A percentile compares a stretch with the other conserved stretches of the same genome.
These are phyloP conservation scores for Sitobion miscanthi DNA, from an alignment of 1,140 invertebrate species.

Conservation along the genomic window DNA sequence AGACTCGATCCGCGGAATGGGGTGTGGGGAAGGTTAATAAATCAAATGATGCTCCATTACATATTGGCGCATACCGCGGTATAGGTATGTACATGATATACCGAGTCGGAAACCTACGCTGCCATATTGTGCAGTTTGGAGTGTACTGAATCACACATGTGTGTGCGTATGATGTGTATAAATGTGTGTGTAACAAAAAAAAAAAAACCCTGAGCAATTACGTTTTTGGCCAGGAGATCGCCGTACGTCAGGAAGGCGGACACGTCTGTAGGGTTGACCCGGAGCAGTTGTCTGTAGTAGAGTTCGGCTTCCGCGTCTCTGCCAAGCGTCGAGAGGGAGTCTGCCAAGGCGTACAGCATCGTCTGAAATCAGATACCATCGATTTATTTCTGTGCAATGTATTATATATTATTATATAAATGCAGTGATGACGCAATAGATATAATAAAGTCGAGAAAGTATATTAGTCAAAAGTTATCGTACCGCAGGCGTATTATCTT, in stretches of 20 bases:
- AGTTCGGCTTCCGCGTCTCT: constrained; percentile 67
- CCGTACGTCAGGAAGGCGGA: constrained; percentile 86
- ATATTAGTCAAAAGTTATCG: background rate
- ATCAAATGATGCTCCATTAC: background rate
- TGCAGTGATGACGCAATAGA: no score
- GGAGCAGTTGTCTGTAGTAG: constrained; percentile 70
- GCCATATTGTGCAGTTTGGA: background rate
- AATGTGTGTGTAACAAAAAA: background rate
- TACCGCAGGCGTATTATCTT: background rate
- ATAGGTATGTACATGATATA: background rate
- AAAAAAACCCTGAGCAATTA: constrained; percentile 66
- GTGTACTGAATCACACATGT: background rate
- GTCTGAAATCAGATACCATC: constrained; percentile 60
- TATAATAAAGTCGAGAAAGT: background rate
- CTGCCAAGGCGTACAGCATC: constrained; percentile 62
- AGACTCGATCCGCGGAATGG: background rate
- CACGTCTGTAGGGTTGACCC: constrained; percentile 70
- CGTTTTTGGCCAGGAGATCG: constrained; percentile 87
- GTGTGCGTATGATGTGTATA: background rate
- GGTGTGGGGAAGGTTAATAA: background rate
- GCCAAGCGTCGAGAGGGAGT: constrained; percentile 65
- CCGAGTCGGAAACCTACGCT: background rate
- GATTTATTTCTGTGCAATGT: background rate
- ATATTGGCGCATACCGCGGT: background rate
- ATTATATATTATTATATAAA: no score